Base-by-base conservation (phyloP, 1,140 invertebrate species). In the Nasonia longicornis region DNA sequence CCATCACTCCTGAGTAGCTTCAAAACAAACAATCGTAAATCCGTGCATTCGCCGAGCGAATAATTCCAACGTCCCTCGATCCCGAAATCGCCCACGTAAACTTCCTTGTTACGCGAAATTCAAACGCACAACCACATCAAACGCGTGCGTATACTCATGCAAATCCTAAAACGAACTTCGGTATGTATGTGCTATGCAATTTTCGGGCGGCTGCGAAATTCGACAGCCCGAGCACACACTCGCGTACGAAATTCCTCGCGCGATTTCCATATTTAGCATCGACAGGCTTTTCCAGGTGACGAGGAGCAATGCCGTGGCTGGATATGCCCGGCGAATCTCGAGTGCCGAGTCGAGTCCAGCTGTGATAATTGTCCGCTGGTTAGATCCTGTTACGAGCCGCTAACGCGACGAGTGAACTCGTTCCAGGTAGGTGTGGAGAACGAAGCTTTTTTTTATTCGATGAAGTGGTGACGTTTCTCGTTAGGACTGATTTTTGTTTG, bases 301-400 rank as follows among this genome's bases (percentile, higher is more conserved):
- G 42, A 38, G 11, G 85, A 85, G 11, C 80, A 85, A 26, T 89
- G 88, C 73, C 78, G 77, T 8, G 88, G 88, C 35, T 89, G 88
- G 88, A 81, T 89, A n/a, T 89, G 88, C 12, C 88, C 88, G 12
- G 63, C 16, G 20, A 66, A 31, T 73, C 84, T 87, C n/a, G 83
- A 81, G 26, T 89, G 88, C 58, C 16, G 26, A 42, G 69, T 82
- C 16, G 20, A 20, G 22, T 63, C 84, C 6, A 88, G 88, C 16
- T 72, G 80, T 16, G 63, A 84, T 6, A 66, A 85, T 16, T 89
- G 88, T 22, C 58, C 52, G 16, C 58, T 88, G 66, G 76, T 74
- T 1, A 84, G 88, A 26, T 83, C 81, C 1, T 89, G 88, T 66
- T 75, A 82, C 10, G 70, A 69, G 11, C n/a, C 63, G 0, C 2